Evolutionary conservation across 2,888 invertebrate species (phyloP), one percentile per base, ranked within the genome.

Genomic region (Brachyptera putata): DNA sequence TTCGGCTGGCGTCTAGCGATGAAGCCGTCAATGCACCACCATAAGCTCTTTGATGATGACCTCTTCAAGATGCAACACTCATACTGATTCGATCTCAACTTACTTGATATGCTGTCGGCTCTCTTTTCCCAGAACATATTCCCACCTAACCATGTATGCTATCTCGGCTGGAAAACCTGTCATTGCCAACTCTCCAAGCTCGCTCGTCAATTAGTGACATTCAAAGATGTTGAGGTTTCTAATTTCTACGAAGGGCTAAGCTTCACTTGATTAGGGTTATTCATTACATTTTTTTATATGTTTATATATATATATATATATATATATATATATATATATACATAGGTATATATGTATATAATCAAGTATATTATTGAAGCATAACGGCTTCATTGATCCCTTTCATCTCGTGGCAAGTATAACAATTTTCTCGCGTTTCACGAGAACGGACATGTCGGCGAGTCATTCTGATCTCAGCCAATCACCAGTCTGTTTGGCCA

Each of bases 291-390:
- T 41, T 11, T 41, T 39, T 11, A 11, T 9, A 14, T 30, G 30
- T 39, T 14, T 41, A 18, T 41, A 41, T 41, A n/a, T n/a, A n/a
- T n/a, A n/a, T n/a, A n/a, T n/a, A n/a, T n/a, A n/a, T n/a, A n/a
- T n/a, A n/a, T n/a, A n/a, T n/a, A n/a, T n/a, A n/a, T n/a, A n/a
- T n/a, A n/a, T n/a, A n/a, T n/a, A n/a, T n/a, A n/a, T n/a, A n/a
- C n/a, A n/a, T n/a, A n/a, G n/a, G n/a, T n/a, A n/a, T n/a, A n/a
- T n/a, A n/a, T n/a, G n/a, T n/a, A n/a, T n/a, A n/a, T n/a, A 46
- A 46, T 46, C 46, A 46, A 22, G 46, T 41, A 22, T 46, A 21
- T n/a, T 46, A 46, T 46, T 46, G 46, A 46, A 46, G 46, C 24
- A 46, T 46, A 46, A 46, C 46, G 46, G 24, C 24, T 46, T 46